A percentile compares a stretch with the other conserved stretches of the same genome.
phyloP scores from a whole-genome alignment of 2,888 invertebrate species.

The Helleia helle region DNA sequence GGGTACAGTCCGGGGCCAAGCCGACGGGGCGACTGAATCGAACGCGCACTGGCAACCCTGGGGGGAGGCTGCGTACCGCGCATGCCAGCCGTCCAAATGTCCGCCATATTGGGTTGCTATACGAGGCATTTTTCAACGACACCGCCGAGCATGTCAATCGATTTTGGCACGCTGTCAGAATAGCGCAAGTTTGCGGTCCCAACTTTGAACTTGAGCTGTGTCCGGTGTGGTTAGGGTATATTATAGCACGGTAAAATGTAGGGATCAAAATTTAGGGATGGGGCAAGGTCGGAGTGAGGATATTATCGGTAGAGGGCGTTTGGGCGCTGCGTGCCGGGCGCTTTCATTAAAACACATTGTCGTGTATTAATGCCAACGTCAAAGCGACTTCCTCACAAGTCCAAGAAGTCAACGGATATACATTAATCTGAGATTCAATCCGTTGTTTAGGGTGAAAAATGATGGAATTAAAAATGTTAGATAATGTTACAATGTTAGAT shows the following conservation, averaged over 20 bases:
- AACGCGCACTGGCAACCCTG: constrained; percentile 62
- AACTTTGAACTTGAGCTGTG: constrained; percentile 27
- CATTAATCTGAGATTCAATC: too few relatives aligned
- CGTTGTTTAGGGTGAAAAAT: too few relatives aligned
- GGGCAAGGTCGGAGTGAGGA: constrained; percentile 52
- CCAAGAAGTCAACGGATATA: neutral
- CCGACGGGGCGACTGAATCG: constrained; percentile 71
- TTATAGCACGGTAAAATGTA: constrained; percentile 20
- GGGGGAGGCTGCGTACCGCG: constrained; percentile 70
- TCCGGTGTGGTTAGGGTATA: constrained; percentile 28
- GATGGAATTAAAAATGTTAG: too few relatives aligned
- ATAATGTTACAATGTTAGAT: too few relatives aligned
- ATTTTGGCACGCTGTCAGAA: constrained; percentile 30
- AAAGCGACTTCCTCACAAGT: neutral
- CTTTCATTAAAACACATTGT: constrained; percentile 48
- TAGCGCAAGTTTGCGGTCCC: constrained; percentile 27
- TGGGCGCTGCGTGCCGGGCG: constrained; percentile 47
- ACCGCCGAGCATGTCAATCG: constrained; percentile 26
- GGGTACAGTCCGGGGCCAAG: constrained; percentile 59
- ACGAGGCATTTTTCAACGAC: constrained; percentile 31
- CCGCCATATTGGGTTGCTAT: constrained; percentile 26
- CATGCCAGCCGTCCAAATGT: constrained; percentile 27
- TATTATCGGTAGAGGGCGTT: constrained; percentile 50
- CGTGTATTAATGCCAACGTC: constrained; percentile 15
- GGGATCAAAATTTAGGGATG: constrained; percentile 40